A percentile compares a stretch with the other conserved stretches of the same genome.
phyloP scores from a whole-genome alignment of 2,888 invertebrate species.

The Dynastes tityus region DNA sequence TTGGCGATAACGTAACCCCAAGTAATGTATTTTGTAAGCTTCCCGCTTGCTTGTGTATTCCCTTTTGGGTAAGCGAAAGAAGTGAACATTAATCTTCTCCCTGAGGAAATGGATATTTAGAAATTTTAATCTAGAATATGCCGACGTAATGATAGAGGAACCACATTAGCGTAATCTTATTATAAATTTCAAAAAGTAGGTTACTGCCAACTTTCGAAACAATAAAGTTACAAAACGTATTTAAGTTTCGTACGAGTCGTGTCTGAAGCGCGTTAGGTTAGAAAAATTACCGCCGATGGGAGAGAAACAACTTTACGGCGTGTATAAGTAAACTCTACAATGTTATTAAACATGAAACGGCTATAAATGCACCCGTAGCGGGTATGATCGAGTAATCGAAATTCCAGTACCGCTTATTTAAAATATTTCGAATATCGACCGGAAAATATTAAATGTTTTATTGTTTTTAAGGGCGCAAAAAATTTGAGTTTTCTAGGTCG shows the following conservation, averaged over 20 bases:
- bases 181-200: constrained; percentile 37
- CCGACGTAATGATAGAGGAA: constrained; percentile 29
- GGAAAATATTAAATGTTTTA: neutral
- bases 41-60: no score
- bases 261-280: constrained; percentile 26
- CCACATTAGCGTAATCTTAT: constrained; percentile 35
- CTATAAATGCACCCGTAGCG: neutral
- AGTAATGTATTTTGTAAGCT: no score
- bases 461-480: neutral
- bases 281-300: constrained; percentile 24
- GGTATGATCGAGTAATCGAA: neutral
- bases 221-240: constrained; percentile 32
- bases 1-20: no score
- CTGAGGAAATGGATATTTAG: constrained; percentile 31
- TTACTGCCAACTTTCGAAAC: constrained; percentile 20
- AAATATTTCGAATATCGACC: neutral
- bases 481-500: constrained; percentile 5
- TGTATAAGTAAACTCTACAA: neutral
- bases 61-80: no score
- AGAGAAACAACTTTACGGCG: constrained; percentile 9
- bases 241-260: constrained; percentile 27
- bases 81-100: constrained; percentile 12
- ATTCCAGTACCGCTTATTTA: neutral
- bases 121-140: constrained; percentile 34
- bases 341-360: constrained; percentile 20